Conservation (phyloP, 2,888 invertebrate species). For the Pollenia labialis region DNA sequence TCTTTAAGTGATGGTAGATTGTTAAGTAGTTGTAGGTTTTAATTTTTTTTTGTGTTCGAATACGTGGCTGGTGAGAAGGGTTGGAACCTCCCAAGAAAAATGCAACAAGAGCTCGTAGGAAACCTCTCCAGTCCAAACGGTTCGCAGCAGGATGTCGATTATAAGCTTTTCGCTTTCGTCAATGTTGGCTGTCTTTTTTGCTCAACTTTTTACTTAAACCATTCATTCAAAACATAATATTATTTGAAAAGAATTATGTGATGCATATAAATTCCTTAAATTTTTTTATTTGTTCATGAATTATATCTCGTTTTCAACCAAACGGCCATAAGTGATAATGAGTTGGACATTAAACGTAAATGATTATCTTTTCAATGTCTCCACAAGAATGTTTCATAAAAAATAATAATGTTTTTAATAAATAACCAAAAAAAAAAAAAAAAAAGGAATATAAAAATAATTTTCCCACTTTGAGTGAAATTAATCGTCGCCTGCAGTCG, state of each 20-base stretch:
- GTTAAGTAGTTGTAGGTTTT: too few species aligned
- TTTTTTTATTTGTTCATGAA: conserved; percentile 4
- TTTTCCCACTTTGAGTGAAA: conserved; percentile 51
- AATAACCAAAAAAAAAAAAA: conserved; percentile 32
- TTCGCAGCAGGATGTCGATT: too few species aligned
- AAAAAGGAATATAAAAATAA: conserved; percentile 43
- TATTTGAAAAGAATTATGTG: conserved; percentile 22
- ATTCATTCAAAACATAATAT: not conserved
- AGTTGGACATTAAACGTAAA: conserved; percentile 71
- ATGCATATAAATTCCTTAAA: conserved; percentile 13
- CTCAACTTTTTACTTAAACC: not conserved
- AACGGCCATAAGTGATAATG: conserved; percentile 71
- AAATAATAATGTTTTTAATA: conserved; percentile 45
- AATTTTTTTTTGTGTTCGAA: too few species aligned
- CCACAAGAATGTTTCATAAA: conserved; percentile 71
- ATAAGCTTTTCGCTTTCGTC: too few species aligned
- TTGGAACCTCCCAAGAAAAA: too few species aligned
- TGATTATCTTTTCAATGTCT: conserved; percentile 73
- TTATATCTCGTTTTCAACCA: conserved; percentile 41
- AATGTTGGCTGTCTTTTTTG: too few species aligned
- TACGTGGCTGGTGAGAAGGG: too few species aligned
- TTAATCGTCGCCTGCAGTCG: conserved; percentile 16
- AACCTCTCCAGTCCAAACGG: too few species aligned
- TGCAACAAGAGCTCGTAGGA: too few species aligned
- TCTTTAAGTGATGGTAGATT: too few species aligned